These are phyloP conservation scores for Aurelia aurita DNA, from an alignment of 30 jellyfish, hydroid and myxozoan species.

Conservation along the genomic window DNA sequence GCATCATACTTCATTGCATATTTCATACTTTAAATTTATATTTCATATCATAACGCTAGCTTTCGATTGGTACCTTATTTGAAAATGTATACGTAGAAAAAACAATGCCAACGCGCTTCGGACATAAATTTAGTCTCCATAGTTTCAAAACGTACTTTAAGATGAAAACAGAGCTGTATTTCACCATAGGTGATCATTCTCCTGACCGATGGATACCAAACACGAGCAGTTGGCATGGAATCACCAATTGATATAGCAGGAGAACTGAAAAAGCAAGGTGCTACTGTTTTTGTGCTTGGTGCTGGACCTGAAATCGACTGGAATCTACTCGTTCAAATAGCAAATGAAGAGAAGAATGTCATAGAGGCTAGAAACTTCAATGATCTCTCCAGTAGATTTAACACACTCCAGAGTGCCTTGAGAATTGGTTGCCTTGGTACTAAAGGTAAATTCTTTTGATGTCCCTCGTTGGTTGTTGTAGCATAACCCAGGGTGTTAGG, in stretches of 20 bases:
- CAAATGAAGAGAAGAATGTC: slow-evolving; percentile 43
- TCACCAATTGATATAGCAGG: slow-evolving; percentile 34
- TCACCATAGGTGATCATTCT: slow-evolving; percentile 51
- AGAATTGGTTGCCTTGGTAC: slow-evolving; percentile 12
- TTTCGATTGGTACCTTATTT: too few species aligned
- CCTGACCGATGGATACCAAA: slow-evolving; percentile 80
- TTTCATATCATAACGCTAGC: too few species aligned
- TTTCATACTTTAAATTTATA: too few species aligned
- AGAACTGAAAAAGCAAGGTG: slow-evolving; percentile 67
- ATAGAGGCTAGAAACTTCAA: slow-evolving; percentile 69
- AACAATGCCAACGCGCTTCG: too few species aligned
- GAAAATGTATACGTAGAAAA: too few species aligned
- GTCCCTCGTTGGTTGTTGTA: too few species aligned
- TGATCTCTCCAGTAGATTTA: slow-evolving; percentile 43
- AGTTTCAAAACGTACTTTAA: too few species aligned
- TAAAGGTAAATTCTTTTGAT: too few species aligned
- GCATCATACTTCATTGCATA: too few species aligned
- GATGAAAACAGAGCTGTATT: too few species aligned
- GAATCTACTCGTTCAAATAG: slow-evolving; percentile 66
- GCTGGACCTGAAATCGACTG: slow-evolving; percentile 80
- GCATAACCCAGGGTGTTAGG: too few species aligned
- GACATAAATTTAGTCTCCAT: too few species aligned
- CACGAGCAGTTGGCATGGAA: slow-evolving; percentile 51
- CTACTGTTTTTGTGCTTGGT: slow-evolving; percentile 67
- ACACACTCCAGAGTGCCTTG: slow-evolving; percentile 39